A percentile compares a stretch with the other conserved stretches of the same genome.
Conservation (phyloP, 2,797 vertebrate genomes). For the Sternotherus odoratus region DNA sequence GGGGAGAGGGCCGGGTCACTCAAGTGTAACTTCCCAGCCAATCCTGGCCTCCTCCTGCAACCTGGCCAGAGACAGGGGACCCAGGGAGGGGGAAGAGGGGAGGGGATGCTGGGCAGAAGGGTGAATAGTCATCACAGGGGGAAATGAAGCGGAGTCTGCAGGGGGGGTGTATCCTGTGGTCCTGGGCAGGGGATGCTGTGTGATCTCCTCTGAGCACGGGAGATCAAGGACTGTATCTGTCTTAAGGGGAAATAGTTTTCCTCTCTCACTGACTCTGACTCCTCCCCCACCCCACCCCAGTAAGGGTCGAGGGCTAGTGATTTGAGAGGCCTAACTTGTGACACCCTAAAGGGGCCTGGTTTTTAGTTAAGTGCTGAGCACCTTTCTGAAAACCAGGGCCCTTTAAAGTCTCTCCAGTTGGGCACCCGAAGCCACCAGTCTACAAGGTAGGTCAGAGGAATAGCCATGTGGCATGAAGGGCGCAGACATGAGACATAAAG, state of each 20-base stretch:
- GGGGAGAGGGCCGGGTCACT: background rate
- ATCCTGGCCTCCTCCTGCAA: background rate
- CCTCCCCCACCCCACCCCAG: background rate
- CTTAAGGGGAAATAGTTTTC: background rate
- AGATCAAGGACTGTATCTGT: background rate
- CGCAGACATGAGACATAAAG: accelerated
- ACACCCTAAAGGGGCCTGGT: background rate
- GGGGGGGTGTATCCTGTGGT: too few relatives aligned
- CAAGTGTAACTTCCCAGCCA: too few relatives aligned
- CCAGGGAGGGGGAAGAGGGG: background rate
- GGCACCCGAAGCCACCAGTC: background rate
- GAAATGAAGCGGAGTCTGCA: background rate
- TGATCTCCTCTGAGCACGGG: background rate
- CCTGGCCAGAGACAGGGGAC: too few relatives aligned
- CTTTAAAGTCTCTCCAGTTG: background rate
- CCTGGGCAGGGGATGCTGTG: background rate
- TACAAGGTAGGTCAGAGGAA: background rate
- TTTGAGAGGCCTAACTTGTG: background rate
- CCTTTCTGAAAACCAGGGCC: background rate
- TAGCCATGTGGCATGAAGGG: accelerated
- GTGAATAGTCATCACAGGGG: background rate
- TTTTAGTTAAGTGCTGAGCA: accelerated
- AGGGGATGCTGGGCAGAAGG: too few relatives aligned
- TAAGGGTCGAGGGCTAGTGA: background rate
- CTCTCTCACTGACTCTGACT: background rate